These are phyloP conservation scores for Drosophila santomea DNA, from an alignment of 1,140 invertebrate genomes.

Conservation along the genomic window DNA sequence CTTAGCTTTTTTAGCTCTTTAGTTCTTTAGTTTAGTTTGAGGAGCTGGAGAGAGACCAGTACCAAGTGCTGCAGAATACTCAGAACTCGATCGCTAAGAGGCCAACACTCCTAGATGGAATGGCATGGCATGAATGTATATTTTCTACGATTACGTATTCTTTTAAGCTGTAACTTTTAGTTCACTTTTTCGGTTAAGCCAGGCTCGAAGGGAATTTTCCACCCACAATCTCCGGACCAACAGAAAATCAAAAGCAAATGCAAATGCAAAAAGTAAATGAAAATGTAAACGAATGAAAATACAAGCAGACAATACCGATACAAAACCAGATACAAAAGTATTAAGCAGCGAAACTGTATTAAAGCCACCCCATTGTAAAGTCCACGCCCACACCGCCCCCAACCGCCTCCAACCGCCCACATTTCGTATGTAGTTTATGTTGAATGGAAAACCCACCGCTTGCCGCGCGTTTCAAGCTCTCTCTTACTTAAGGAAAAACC, in stretches of 20 bases:
- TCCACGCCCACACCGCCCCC: constrained; percentile 3
- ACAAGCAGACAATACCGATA: constrained; percentile 46
- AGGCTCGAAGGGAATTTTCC: constrained; percentile 19
- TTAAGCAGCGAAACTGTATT: constrained; percentile 75
- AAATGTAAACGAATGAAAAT: neutral
- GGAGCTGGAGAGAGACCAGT: constrained; percentile 58
- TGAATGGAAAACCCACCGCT: constrained; percentile 78
- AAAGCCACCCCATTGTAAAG: constrained; percentile 51
- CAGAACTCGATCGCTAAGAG: constrained; percentile 40
- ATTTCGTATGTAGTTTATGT: constrained; percentile 42
- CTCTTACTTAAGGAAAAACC: constrained; percentile 47
- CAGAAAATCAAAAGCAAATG: neutral
- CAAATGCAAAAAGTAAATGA: constrained; percentile 5
- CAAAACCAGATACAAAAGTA: constrained; percentile 64
- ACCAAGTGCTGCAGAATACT: constrained; percentile 79
- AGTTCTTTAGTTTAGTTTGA: constrained; percentile 16
- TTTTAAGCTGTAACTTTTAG: constrained; percentile 27
- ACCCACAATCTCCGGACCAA: constrained; percentile 56
- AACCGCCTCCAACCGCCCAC: neutral
- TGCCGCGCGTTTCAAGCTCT: constrained; percentile 73
- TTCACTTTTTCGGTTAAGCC: constrained; percentile 8
- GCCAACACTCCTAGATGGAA: constrained; percentile 40
- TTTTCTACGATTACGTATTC: constrained; percentile 32
- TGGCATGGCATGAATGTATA: constrained; percentile 18
- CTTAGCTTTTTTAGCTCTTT: too few relatives aligned